Conservation (phyloP, 2,888 invertebrate species). For the Cheilosia urbana region DNA sequence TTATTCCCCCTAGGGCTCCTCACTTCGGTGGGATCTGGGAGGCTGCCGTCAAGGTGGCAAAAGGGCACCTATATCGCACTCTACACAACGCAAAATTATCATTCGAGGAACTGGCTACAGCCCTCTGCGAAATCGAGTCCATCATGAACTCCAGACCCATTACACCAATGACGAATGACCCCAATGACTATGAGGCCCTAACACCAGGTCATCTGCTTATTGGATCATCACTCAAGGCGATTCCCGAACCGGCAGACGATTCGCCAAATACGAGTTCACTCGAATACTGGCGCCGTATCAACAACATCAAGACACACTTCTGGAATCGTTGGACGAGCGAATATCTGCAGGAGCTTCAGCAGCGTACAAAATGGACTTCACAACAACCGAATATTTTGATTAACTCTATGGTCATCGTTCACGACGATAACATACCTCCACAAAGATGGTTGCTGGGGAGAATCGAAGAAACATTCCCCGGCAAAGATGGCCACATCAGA, state of each 20-base stretch:
- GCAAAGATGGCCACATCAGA: too few species aligned
- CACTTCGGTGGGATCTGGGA: not conserved
- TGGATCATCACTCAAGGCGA: too few species aligned
- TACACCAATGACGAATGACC: not conserved
- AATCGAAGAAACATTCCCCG: conserved; percentile 5
- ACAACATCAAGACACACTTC: conserved; percentile 4
- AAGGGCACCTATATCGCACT: too few species aligned
- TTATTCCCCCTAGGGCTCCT: not conserved
- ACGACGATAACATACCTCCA: too few species aligned
- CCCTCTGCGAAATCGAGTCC: conserved; percentile 61
- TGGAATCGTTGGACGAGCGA: conserved; percentile 1
- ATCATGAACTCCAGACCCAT: conserved; percentile 61
- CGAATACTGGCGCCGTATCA: not conserved
- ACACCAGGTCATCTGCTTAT: conserved; percentile 2
- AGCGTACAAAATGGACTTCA: conserved; percentile 8
- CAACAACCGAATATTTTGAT: too few species aligned
- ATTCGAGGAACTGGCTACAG: conserved; percentile 52
- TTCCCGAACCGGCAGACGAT: not conserved
- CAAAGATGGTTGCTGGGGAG: conserved; percentile 18
- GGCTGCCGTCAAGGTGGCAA: too few species aligned
- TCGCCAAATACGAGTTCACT: not conserved
- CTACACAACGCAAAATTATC: conserved; percentile 47
- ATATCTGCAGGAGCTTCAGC: conserved; percentile 14
- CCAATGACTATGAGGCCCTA: not conserved
- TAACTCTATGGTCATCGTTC: not conserved